Base-by-base conservation (phyloP, 2,797 vertebrate genomes). In the Ptychadena robeensis region DNA sequence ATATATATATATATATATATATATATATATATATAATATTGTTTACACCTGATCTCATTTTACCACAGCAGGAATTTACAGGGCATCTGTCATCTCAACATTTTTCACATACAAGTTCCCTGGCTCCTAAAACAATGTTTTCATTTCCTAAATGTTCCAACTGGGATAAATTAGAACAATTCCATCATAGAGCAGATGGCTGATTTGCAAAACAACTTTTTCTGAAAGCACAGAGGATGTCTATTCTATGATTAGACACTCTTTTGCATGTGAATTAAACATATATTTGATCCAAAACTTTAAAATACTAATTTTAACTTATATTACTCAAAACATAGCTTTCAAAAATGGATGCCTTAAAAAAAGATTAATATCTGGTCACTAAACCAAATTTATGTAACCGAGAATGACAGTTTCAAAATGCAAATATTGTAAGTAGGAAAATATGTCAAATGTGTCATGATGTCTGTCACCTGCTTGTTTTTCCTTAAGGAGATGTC, bases 111-210 rank as follows among this genome's bases (percentile, higher is more conserved):
- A 37, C 88, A 91, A 89, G 86, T 89, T 86, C 88, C 89, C 92
- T 88, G 91, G 87, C 87, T 91, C 89, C 87, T 87, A 87, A 87
- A 91, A 91, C 89, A 92, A 90, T 90, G 83, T 90, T 91, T 92
- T 93, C 91, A 92, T 93, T 92, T 92, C 90, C 90, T 90, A 93
- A 93, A 91, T 92, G 89, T 93, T 93, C 91, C 94, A 93, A 89
- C 92, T 86, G 91, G 92, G 92, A 93, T 92, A 91, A 88, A 86
- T 88, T 84, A 80, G 88, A 89, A 90, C 88, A 86, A 88, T 91
- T 89, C 89, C 83, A 89, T 87, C 88, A 85, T 90, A 88, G 76
- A 90, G 87, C 92, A 94, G 93, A 93, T 94, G 93, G 92, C 86
- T 91, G 91, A 91, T 88, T 89, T 90, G 88, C 86, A 91, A 90